Evolutionary conservation across 2,888 invertebrate species (phyloP), one percentile per base, ranked within the genome.

Genomic region (Caenorhabditis macrosperma): DNA sequence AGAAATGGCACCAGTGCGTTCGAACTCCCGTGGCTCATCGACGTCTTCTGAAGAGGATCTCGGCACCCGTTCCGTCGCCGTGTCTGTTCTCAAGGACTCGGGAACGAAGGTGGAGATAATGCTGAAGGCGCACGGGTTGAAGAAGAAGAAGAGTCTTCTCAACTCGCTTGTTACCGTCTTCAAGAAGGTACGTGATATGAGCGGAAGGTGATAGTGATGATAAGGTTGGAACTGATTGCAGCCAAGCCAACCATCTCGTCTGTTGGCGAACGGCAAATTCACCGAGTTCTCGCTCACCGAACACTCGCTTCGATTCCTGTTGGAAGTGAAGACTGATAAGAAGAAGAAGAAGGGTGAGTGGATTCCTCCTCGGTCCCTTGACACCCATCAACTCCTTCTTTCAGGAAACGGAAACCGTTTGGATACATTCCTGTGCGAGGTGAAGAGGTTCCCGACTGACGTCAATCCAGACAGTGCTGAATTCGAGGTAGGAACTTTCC

Each of bases 381-480:
- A 33, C 9, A 9, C 6, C 9, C 9, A 33, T 33, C 33, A 24
- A 2, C 24, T 5, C 30, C 15, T 28, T 28, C 12, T 55, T 68
- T 24, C 26, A 48, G 72, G 87, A 54, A 87, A 86, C 52, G 88
- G 82, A 20, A 84, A 86, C 38, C 79, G 85, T 38, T 77, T 85
- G 48, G 86, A 87, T 12, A 84, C 83, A 20, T 88, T 88, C 66
- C 38, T 80, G 7, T 87, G 88, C 50, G 87, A 88, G 35, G 83
- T 89, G 28, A 85, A 86, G 46, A 71, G 85, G 57, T 89, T 89
- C 50, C 89, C 89, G 7, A 80, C 86, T 12, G 75, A 85, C 33
- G 83, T 89, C 30, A 90, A 89, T 66, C 86, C 90, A 12, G 90
- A 89, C 28, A 90, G 90, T 67, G 89, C 88, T 6, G 86, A 86